Percentiles rank a stretch among this genome's conserved stretches.
Conservation (phyloP, 2,888 invertebrate genomes). For the Clusia tigrina region DNA sequence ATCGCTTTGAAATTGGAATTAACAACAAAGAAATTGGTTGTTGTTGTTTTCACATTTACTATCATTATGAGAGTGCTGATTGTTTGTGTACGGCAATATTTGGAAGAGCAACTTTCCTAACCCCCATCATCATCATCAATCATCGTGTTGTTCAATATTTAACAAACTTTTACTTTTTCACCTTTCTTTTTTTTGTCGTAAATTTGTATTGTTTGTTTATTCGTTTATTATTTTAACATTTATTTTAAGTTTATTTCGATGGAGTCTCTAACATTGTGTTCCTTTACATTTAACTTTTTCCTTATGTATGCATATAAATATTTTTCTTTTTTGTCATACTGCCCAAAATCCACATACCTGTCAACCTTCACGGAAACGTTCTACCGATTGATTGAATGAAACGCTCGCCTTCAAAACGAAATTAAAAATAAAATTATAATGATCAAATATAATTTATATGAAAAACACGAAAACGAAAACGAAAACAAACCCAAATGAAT, state of each 20-base stretch:
- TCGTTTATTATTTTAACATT: background rate
- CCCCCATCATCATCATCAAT: no score
- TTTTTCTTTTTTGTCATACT: conserved; percentile 19
- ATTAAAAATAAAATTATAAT: background rate
- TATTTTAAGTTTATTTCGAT: background rate
- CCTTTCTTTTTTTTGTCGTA: background rate
- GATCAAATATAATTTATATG: conserved; percentile 12
- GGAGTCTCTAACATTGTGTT: background rate
- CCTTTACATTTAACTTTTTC: conserved; percentile 6
- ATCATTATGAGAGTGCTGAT: no score
- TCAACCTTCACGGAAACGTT: no score
- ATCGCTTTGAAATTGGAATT: no score
- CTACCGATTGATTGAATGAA: no score
- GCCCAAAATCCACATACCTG: no score
- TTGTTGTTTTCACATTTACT: no score
- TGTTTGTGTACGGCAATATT: no score
- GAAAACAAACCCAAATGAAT: conserved; percentile 31
- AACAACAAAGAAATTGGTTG: no score
- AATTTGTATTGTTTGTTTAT: background rate
- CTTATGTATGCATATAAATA: conserved; percentile 18
- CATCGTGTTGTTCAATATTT: conserved; percentile 2
- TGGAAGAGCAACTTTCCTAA: background rate
- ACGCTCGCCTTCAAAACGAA: no score
- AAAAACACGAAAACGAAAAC: conserved; percentile 24
- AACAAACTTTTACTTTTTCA: background rate